Conservation (phyloP, 2,797 vertebrate species). For the Cyclopterus lumpus region DNA sequence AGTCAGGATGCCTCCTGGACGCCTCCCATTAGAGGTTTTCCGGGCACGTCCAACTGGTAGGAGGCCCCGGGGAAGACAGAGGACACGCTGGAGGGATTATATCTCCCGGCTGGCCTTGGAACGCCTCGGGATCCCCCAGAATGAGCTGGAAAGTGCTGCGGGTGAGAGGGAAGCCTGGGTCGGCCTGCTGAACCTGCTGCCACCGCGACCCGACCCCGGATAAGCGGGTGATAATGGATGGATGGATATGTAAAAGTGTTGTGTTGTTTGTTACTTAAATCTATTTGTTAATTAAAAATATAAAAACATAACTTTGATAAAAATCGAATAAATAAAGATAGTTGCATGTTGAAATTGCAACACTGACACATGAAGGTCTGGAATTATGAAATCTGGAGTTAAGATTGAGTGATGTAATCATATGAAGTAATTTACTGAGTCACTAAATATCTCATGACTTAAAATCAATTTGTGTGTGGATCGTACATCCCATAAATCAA, state of each 20-base stretch:
- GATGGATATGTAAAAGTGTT: neutral
- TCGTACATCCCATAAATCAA: slow-evolving; percentile 22
- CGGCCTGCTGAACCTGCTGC: no score
- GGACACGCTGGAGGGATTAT: no score
- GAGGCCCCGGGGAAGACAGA: no score
- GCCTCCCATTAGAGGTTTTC: no score
- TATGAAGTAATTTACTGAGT: neutral
- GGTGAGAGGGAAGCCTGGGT: no score
- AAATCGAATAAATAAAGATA: neutral
- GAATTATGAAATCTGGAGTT: neutral
- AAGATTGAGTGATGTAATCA: neutral
- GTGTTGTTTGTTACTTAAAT: neutral
- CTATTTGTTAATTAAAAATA: neutral
- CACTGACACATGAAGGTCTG: neutral
- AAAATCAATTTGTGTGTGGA: slow-evolving; percentile 15
- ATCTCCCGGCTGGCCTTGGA: no score
- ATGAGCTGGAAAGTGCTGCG: no score
- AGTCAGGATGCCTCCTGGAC: no score
- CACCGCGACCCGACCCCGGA: no score
- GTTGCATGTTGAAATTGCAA: neutral
- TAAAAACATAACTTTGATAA: neutral
- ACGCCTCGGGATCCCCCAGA: no score
- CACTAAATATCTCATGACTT: neutral
- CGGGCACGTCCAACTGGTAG: no score
- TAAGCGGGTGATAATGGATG: no score